Evolutionary conservation across 2,797 vertebrate genomes (phyloP).

Genomic region (Sebastes flavidus): DNA sequence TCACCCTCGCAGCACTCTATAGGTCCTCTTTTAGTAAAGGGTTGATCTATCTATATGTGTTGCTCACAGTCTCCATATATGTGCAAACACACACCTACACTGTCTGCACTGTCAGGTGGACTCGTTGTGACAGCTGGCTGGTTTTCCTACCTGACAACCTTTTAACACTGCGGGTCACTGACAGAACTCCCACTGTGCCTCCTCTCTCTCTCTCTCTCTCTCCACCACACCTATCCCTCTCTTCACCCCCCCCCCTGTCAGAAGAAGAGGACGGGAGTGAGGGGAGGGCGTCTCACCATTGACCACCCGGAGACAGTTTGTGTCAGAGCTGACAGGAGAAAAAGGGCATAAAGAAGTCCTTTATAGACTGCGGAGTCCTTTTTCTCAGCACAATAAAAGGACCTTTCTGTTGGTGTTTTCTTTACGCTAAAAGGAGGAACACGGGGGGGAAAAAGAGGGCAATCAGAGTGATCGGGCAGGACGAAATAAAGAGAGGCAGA

Average conservation of each 20-base stretch:
- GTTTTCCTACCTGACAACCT: slow-evolving; percentile 45
- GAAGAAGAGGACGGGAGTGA: slow-evolving; percentile 5
- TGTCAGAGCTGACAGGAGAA: slow-evolving; percentile 52
- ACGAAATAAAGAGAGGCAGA: background rate
- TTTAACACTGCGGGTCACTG: slow-evolving; percentile 52
- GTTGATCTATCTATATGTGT: slow-evolving; percentile 29
- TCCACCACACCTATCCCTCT: slow-evolving; percentile 7
- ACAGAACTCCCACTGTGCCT: slow-evolving; percentile 48
- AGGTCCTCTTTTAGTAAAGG: background rate
- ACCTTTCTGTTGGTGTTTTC: slow-evolving; percentile 44
- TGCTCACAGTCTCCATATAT: background rate
- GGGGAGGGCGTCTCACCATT: slow-evolving; percentile 18
- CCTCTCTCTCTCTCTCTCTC: slow-evolving; percentile 4
- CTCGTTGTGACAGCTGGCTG: slow-evolving; percentile 40
- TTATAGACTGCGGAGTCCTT: slow-evolving; percentile 47
- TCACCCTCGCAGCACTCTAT: no score
- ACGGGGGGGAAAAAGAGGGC: background rate
- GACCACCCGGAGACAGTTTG: slow-evolving; percentile 50
- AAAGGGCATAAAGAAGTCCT: slow-evolving; percentile 62
- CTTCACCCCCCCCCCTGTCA: slow-evolving; percentile 16
- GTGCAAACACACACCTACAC: slow-evolving; percentile 21
- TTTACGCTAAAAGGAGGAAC: background rate
- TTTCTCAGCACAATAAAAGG: slow-evolving; percentile 57
- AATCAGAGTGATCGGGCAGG: slow-evolving; percentile 11
- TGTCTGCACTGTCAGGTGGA: slow-evolving; percentile 29